These are phyloP conservation scores for Bombus consobrinus DNA, from an alignment of 1,140 invertebrate genomes.

Conservation along the genomic window DNA sequence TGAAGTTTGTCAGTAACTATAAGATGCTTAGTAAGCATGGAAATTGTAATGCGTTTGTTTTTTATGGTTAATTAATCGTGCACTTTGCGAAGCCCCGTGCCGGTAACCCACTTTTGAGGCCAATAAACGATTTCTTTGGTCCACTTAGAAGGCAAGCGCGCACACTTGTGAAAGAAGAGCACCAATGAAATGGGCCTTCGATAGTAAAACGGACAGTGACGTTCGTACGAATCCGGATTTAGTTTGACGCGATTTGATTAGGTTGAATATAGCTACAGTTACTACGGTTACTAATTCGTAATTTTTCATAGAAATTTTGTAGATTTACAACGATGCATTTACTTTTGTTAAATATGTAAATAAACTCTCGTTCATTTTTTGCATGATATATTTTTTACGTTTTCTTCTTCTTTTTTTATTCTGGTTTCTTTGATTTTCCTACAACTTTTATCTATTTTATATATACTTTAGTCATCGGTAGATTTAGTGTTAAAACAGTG, in stretches of 20 bases:
- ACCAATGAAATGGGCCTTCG: slow-evolving; percentile 4
- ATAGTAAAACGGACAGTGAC: slow-evolving; percentile 6
- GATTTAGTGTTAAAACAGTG: too few relatives aligned
- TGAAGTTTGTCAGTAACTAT: background rate
- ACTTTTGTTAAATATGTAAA: too few relatives aligned
- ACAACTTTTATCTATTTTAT: too few relatives aligned
- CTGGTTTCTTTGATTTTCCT: too few relatives aligned
- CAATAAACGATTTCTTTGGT: slow-evolving; percentile 61
- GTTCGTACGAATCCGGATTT: background rate
- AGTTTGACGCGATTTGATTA: background rate
- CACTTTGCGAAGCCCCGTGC: slow-evolving; percentile 48
- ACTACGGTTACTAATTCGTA: too few relatives aligned
- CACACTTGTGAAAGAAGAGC: slow-evolving; percentile 26
- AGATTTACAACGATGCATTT: too few relatives aligned
- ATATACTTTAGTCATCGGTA: too few relatives aligned
- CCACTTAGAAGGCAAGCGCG: slow-evolving; percentile 47
- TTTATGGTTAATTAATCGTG: slow-evolving; percentile 54
- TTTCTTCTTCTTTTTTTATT: too few relatives aligned
- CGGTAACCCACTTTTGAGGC: slow-evolving; percentile 52
- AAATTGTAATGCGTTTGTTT: slow-evolving; percentile 22
- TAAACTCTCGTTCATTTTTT: too few relatives aligned
- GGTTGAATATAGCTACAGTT: too few relatives aligned
- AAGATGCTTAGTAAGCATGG: slow-evolving; percentile 14
- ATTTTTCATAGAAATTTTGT: background rate
- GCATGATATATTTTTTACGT: too few relatives aligned